Evolutionary conservation across 2,113 vertebrate genomes (phyloP).

Genomic region (Pteronura brasiliensis): DNA sequence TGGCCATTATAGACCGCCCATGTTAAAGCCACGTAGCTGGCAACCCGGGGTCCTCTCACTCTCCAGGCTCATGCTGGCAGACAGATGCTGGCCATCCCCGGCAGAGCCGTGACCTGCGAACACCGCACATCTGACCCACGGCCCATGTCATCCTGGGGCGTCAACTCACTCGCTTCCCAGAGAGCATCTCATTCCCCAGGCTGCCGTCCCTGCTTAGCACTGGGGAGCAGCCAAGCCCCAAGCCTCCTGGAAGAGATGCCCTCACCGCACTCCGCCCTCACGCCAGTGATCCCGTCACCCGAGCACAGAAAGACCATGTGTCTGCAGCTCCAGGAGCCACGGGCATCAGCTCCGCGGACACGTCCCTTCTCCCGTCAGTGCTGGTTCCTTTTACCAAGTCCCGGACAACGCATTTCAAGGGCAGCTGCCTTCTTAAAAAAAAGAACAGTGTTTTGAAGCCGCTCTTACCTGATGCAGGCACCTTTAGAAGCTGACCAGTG

Average conservation of each 20-base stretch:
- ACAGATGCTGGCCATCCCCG: background rate
- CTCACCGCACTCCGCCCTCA: background rate
- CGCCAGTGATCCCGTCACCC: background rate
- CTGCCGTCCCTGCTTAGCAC: conserved; percentile 32
- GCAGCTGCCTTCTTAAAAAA: background rate
- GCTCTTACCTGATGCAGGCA: background rate
- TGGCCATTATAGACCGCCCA: background rate
- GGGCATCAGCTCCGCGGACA: background rate
- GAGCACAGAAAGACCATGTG: background rate
- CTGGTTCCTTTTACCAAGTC: too few relatives aligned
- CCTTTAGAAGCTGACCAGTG: too few relatives aligned
- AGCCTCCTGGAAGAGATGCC: background rate
- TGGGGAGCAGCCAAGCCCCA: background rate
- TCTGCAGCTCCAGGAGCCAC: accelerated
- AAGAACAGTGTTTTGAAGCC: background rate
- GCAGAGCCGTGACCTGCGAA: background rate
- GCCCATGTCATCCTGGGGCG: background rate
- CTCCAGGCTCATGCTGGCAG: accelerated
- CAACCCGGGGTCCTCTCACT: background rate
- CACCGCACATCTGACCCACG: background rate
- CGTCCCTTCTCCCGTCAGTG: accelerated
- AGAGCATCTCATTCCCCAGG: conserved; percentile 54
- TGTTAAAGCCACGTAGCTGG: background rate
- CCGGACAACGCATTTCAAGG: background rate
- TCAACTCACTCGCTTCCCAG: conserved; percentile 55